phyloP scores from a whole-genome alignment of 2,113 vertebrate genomes.

The Taurulus bubalis region DNA sequence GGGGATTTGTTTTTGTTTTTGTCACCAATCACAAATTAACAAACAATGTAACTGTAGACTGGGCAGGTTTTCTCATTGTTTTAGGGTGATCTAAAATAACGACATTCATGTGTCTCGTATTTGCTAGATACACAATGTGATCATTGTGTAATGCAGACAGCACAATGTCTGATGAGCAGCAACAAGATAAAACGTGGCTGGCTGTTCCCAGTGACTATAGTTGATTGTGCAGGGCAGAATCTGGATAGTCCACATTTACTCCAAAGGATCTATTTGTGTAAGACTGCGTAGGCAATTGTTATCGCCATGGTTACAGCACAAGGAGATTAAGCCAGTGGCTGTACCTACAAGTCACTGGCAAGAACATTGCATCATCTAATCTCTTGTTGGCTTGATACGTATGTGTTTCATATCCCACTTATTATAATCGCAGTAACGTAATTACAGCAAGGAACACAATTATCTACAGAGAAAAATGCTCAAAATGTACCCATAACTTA shows the following conservation, averaged over 20 bases:
- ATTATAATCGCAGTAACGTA: conserved; percentile 58
- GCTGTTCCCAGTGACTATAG: conserved; percentile 81
- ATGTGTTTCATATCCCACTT: conserved; percentile 58
- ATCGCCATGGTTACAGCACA: conserved; percentile 74
- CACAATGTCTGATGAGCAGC: conserved; percentile 72
- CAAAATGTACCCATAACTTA: conserved; percentile 26
- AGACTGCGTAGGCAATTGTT: conserved; percentile 63
- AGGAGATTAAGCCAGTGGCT: conserved; percentile 48
- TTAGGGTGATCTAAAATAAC: background rate
- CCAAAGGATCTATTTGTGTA: conserved; percentile 68
- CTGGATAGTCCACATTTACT: conserved; percentile 42
- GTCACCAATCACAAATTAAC: background rate
- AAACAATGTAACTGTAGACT: background rate
- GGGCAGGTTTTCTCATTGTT: background rate
- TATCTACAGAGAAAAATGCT: conserved; percentile 54
- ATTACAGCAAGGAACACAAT: conserved; percentile 51
- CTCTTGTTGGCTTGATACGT: conserved; percentile 44
- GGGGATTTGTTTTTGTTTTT: background rate
- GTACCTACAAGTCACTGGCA: conserved; percentile 55
- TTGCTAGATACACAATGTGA: background rate
- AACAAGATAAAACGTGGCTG: conserved; percentile 85
- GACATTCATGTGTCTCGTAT: background rate
- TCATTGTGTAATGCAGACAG: conserved; percentile 18
- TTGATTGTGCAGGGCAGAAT: conserved; percentile 78
- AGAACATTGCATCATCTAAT: conserved; percentile 42